Percentiles rank a stretch among this genome's conserved stretches.
These are phyloP conservation scores for Temnothorax unifasciatus DNA, from an alignment of 2,888 invertebrate species.

Conservation along the genomic window DNA sequence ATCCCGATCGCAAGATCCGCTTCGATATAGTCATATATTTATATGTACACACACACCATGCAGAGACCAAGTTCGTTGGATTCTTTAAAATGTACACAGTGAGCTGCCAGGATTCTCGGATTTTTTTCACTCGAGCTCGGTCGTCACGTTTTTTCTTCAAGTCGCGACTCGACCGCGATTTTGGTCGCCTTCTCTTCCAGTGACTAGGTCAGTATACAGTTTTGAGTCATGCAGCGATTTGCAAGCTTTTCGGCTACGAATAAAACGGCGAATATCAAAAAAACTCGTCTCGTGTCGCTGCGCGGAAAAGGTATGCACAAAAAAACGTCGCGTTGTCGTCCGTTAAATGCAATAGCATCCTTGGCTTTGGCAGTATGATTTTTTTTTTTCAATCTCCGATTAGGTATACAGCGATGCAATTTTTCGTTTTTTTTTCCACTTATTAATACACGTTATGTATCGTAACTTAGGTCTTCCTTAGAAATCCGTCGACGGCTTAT, in stretches of 20 bases:
- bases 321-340: constrained; percentile 74
- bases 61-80: constrained; percentile 62
- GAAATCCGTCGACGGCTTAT: constrained; percentile 64
- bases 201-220: constrained; percentile 81
- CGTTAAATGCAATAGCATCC: constrained; percentile 82
- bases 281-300: constrained; percentile 62
- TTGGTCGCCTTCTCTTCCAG: constrained; percentile 75
- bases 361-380: constrained; percentile 83
- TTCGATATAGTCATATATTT: constrained; percentile 18
- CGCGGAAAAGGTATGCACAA: constrained; percentile 72
- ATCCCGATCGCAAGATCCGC: constrained; percentile 64
- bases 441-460: constrained; percentile 35
- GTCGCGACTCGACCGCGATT: constrained; percentile 21
- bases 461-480: constrained; percentile 62
- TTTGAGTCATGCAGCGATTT: constrained; percentile 76
- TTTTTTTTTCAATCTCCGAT: constrained; percentile 74
- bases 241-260: constrained; percentile 72
- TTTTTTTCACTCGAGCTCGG: constrained; percentile 25
- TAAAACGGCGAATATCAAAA: constrained; percentile 78
- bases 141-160: not conserved
- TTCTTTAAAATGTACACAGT: constrained; percentile 41
- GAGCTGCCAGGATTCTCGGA: constrained; percentile 66
- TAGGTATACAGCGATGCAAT: constrained; percentile 59
- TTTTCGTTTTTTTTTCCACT: constrained; percentile 23
- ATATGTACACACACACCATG: constrained; percentile 39